phyloP scores from a whole-genome alignment of 2,113 vertebrate species.

The Solea senegalensis region DNA sequence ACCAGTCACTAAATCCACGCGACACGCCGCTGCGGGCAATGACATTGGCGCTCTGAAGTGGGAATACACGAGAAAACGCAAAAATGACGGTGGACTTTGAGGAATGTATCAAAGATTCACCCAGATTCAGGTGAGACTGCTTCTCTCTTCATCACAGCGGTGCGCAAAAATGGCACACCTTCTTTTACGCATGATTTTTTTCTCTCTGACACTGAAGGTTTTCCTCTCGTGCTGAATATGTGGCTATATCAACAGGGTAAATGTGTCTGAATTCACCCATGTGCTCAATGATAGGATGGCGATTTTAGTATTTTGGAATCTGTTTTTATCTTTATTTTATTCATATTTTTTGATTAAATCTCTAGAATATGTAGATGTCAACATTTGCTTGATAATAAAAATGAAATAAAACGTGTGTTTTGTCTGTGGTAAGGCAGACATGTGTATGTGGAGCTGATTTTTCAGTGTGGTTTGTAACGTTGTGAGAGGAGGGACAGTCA shows the following conservation, averaged over 20 bases:
- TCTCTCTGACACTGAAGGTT: background rate
- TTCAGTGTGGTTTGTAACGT: conserved; percentile 24
- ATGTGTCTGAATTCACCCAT: conserved; percentile 20
- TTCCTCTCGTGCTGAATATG: background rate
- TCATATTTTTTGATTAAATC: background rate
- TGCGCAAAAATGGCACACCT: conserved; percentile 75
- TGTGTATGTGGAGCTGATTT: conserved; percentile 10
- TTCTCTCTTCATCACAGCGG: conserved; percentile 35
- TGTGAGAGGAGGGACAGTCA: conserved; percentile 37
- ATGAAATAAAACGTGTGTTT: background rate
- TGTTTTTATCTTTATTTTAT: too few relatives aligned
- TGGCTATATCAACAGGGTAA: conserved; percentile 36
- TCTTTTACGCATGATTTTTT: conserved; percentile 55
- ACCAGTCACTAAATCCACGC: conserved; percentile 48
- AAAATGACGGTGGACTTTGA: conserved; percentile 96
- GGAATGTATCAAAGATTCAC: conserved; percentile 96
- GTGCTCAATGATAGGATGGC: conserved; percentile 30
- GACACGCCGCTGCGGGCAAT: conserved; percentile 67
- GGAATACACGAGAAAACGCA: conserved; percentile 73
- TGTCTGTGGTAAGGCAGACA: background rate
- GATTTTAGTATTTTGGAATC: background rate
- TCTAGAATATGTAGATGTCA: background rate
- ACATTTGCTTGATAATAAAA: background rate
- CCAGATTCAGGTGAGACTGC: conserved; percentile 89
- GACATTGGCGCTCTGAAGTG: conserved; percentile 66